phyloP scores from a whole-genome alignment of 1,140 invertebrate genomes.

The Cyclargus thomasi region DNA sequence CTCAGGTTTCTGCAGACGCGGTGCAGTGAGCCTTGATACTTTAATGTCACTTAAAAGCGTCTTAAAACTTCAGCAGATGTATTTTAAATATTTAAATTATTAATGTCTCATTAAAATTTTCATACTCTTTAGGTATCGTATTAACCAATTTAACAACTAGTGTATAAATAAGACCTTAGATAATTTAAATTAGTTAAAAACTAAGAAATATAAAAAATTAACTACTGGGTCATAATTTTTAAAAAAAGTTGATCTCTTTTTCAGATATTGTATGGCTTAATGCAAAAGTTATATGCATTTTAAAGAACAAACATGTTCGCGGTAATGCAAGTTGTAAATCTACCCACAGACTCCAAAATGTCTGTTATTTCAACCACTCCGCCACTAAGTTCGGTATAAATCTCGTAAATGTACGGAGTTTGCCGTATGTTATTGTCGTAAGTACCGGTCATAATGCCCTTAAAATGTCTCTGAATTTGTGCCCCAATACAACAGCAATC shows the following conservation, averaged over 20 bases:
- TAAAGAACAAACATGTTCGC: conserved; percentile 9
- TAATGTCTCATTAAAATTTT: neutral
- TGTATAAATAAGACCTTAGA: neutral
- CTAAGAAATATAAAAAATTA: no score
- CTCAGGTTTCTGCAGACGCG: conserved; percentile 30
- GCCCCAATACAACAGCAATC: no score
- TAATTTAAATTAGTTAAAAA: no score
- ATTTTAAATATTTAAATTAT: conserved; percentile 19
- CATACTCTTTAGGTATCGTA: neutral
- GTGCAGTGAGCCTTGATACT: conserved; percentile 37
- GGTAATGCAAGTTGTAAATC: conserved; percentile 24
- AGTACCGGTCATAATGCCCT: neutral
- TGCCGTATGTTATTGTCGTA: neutral
- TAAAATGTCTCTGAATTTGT: neutral
- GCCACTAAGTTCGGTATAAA: conserved; percentile 52
- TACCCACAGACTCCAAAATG: conserved; percentile 29
- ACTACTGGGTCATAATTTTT: no score
- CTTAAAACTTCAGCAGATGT: conserved; percentile 7
- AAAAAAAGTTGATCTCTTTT: no score
- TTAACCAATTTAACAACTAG: neutral
- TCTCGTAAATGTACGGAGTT: conserved; percentile 30
- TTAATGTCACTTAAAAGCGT: conserved; percentile 35
- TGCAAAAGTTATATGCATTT: neutral
- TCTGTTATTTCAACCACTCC: conserved; percentile 43
- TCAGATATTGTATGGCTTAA: neutral